Evolutionary conservation across 2,797 vertebrate species (phyloP).

Genomic region (Melanogrammus aeglefinus): DNA sequence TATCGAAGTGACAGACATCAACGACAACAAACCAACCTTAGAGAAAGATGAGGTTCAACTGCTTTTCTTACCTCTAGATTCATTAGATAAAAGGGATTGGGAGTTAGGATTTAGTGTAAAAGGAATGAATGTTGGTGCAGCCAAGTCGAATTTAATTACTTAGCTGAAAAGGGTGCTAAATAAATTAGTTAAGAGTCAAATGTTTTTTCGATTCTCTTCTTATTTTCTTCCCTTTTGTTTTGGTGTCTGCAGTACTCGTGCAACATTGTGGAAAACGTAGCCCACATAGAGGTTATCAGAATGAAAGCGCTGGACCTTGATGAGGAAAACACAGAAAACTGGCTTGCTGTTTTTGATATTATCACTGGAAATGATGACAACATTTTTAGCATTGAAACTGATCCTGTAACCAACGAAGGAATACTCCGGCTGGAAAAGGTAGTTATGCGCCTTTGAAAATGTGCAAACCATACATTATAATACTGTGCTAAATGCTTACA

Average conservation of each 20-base stretch:
- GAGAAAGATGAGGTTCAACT: slow-evolving; percentile 66
- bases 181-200: background rate
- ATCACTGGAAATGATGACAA: slow-evolving; percentile 75
- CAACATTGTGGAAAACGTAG: slow-evolving; percentile 74
- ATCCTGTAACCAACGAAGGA: slow-evolving; percentile 78
- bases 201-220: background rate
- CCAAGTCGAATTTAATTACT: background rate
- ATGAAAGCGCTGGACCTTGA: slow-evolving; percentile 76
- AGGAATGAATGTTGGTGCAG: background rate
- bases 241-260: slow-evolving; percentile 62
- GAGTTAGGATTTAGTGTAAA: background rate
- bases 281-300: slow-evolving; percentile 73
- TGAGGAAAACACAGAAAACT: slow-evolving; percentile 78
- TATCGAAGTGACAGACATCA: slow-evolving; percentile 79
- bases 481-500: background rate
- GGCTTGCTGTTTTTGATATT: slow-evolving; percentile 76
- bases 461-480: background rate
- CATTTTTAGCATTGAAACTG: slow-evolving; percentile 75
- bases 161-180: background rate
- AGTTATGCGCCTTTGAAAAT: background rate
- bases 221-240: background rate
- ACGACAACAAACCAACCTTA: slow-evolving; percentile 77
- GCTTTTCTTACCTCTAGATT: background rate
- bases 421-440: slow-evolving; percentile 80
- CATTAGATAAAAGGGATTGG: background rate